phyloP scores from a whole-genome alignment of 2,888 invertebrate species.

The Lordiphosa fenestrarum region DNA sequence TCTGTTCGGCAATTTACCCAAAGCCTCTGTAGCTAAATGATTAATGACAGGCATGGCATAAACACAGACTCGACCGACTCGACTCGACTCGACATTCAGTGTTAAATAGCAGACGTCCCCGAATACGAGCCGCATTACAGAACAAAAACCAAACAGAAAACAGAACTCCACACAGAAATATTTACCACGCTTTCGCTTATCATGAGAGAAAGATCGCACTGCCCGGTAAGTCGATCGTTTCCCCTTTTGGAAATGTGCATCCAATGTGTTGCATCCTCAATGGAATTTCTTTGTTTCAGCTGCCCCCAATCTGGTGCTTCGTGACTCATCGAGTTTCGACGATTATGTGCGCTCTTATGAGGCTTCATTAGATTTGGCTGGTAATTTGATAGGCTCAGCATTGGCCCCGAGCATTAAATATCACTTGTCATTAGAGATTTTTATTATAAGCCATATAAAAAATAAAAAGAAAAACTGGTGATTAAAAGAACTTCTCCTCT shows the following conservation, averaged over 20 bases:
- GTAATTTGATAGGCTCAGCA: slow-evolving; percentile 50
- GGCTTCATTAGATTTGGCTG: slow-evolving; percentile 55
- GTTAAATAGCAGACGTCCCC: slow-evolving; percentile 8
- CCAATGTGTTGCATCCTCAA: slow-evolving; percentile 58
- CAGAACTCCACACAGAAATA: slow-evolving; percentile 41
- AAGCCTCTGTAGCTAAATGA: slow-evolving; percentile 47
- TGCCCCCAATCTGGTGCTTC: slow-evolving; percentile 27
- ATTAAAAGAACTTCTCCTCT: slow-evolving; percentile 36
- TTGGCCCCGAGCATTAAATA: slow-evolving; percentile 32
- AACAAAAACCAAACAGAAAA: background rate
- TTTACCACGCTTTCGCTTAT: slow-evolving; percentile 64
- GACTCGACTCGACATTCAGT: slow-evolving; percentile 1
- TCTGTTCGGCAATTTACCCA: too few relatives aligned
- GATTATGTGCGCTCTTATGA: slow-evolving; percentile 38
- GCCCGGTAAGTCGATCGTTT: slow-evolving; percentile 60
- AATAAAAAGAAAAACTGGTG: slow-evolving; percentile 14
- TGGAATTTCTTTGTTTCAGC: slow-evolving; percentile 67
- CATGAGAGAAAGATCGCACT: slow-evolving; percentile 47
- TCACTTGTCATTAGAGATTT: slow-evolving; percentile 50
- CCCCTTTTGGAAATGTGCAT: slow-evolving; percentile 11
- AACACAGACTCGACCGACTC: slow-evolving; percentile 7
- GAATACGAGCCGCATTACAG: slow-evolving; percentile 23
- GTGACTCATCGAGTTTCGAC: slow-evolving; percentile 59
- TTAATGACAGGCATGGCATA: slow-evolving; percentile 53
- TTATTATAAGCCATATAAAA: slow-evolving; percentile 46